These are phyloP conservation scores for Argyra leucocephala DNA, from an alignment of 2,888 invertebrate genomes.

Conservation along the genomic window DNA sequence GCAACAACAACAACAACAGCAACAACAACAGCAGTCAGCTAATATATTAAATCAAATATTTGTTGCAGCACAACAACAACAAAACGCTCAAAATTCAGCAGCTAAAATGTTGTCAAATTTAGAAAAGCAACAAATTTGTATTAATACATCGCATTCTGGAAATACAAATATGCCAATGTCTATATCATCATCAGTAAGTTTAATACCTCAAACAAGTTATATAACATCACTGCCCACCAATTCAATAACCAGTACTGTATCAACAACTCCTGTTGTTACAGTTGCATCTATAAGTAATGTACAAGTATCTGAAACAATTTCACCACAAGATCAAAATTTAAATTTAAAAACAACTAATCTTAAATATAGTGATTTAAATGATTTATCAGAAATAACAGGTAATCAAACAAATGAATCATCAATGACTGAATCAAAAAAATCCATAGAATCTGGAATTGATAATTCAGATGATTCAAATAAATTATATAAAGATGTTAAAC, in stretches of 20 bases:
- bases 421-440: neutral
- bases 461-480: neutral
- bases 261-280: conserved; percentile 23
- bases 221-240: conserved; percentile 22
- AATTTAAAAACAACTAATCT: neutral
- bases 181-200: conserved; percentile 16
- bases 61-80: conserved; percentile 16
- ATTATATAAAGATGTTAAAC: neutral
- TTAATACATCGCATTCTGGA: conserved; percentile 11
- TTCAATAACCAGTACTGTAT: conserved; percentile 11
- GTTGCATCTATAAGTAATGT: neutral
- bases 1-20: conserved; percentile 29
- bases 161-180: conserved; percentile 13
- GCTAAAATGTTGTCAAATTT: conserved; percentile 1
- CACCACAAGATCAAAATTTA: neutral
- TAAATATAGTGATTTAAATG: neutral
- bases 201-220: conserved; percentile 17
- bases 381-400: neutral
- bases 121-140: conserved; percentile 11
- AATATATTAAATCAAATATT: neutral
- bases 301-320: neutral
- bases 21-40: conserved; percentile 35
- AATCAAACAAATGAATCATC: neutral
- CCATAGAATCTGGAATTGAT: neutral
- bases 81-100: conserved; percentile 16